Evolutionary conservation across 2,797 vertebrate species (phyloP), one percentile per base, ranked within the genome.

Genomic region (Silurus aristotelis): DNA sequence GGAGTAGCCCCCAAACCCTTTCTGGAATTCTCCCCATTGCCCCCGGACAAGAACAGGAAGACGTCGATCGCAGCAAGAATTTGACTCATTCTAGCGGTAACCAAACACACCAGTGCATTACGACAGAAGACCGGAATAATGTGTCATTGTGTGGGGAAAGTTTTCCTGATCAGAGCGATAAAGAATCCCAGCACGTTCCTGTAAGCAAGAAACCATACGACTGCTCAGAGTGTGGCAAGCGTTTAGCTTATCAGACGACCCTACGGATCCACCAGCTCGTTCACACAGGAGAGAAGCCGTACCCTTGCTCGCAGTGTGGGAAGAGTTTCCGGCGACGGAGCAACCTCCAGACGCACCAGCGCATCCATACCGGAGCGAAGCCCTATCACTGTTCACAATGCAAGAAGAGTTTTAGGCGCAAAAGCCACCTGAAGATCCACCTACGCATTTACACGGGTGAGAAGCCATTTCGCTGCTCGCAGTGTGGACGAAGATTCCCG

Each of bases 401-500:
- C 17, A 46, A 15, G 20, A 79, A 46, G 31, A 64, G 38, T 46
- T 79, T 79, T 46, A 63, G 58, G 2, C 77, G 38, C 0, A 43
- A 63, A 46, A 79, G 60, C 20, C 58, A 63, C 5, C 19, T 77
- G 27, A 58, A 77, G 12, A 77, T 48, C 71, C 75, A 77, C 55
- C 75, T 60, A 15, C 10, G 58, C n/a, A 1, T 63, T 64, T 22
- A 64, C 61, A 75, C 72, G 0, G 72, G 72, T 31, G 72, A 75
- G 52, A 75, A 75, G 72, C 72, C 72, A 3, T 56, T 56, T 27
- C 72, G 56, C 72, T 75, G 76, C 31, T 61, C 58, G 0, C 19
- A 61, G 2, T 78, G 76, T 7, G 56, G 76, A 61, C 10, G 58
- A 7, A 78, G 31, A 78, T 78, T 78, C 76, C 58, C 76, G 43